Conservation (phyloP, 2,797 vertebrate species). For the Phataginus tricuspis region DNA sequence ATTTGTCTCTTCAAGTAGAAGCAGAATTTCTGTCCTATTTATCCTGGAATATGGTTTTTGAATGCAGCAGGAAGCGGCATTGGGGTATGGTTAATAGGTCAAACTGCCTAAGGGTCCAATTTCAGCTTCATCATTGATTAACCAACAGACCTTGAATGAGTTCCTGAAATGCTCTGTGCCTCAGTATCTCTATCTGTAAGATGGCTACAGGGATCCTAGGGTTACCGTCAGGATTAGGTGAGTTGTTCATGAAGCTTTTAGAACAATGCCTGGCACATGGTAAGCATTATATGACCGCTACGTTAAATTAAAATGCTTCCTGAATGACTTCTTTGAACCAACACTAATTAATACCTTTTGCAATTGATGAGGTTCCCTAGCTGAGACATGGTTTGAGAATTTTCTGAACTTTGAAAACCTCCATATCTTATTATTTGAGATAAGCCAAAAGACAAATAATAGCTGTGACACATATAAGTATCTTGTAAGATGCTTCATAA, state of each 20-base stretch:
- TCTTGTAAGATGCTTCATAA: background rate
- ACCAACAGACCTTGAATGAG: background rate
- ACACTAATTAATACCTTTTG: background rate
- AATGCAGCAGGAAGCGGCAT: background rate
- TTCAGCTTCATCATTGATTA: background rate
- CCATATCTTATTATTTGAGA: constrained; percentile 50
- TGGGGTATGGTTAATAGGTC: background rate
- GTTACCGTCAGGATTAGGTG: background rate
- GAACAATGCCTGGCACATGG: background rate
- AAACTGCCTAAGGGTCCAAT: background rate
- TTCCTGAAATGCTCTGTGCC: background rate
- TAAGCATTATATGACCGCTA: background rate
- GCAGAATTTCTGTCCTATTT: background rate
- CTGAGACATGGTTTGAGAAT: background rate
- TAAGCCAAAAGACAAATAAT: constrained; percentile 39
- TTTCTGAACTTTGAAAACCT: constrained; percentile 1
- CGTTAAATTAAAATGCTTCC: constrained; percentile 43
- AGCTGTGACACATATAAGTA: background rate
- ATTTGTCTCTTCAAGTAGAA: background rate
- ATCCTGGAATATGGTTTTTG: background rate
- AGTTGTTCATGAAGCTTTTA: background rate
- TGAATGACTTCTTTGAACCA: background rate
- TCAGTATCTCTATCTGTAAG: background rate
- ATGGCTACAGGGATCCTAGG: background rate
- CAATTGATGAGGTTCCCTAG: background rate